These are phyloP conservation scores for Pogonophryne albipinna DNA, from an alignment of 2,797 vertebrate species.

Conservation along the genomic window DNA sequence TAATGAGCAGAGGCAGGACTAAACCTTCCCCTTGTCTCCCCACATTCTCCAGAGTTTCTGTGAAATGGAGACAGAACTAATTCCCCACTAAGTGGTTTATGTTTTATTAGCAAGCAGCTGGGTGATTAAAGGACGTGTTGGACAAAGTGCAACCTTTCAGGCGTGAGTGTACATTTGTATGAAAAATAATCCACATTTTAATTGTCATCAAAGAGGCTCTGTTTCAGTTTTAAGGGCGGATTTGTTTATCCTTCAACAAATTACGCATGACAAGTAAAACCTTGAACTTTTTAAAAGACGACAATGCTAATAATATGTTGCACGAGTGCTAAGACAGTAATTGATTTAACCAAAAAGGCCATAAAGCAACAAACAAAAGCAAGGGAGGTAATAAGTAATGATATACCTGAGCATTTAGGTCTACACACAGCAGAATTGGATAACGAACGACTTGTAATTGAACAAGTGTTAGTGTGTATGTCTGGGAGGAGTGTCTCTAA, in stretches of 20 bases:
- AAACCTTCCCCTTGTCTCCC: constrained; percentile 66
- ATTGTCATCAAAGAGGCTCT: constrained; percentile 66
- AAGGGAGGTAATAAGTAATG: constrained; percentile 65
- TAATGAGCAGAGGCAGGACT: constrained; percentile 81
- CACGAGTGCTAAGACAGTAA: constrained; percentile 35
- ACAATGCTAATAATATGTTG: constrained; percentile 59
- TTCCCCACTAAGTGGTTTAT: constrained; percentile 81
- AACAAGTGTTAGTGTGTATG: constrained; percentile 74
- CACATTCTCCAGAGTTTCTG: constrained; percentile 64
- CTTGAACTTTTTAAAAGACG: constrained; percentile 44
- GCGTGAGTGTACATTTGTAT: constrained; percentile 71
- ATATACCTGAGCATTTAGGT: constrained; percentile 64
- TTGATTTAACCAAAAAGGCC: constrained; percentile 62
- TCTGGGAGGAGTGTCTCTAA: constrained; percentile 72
- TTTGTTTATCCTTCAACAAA: constrained; percentile 60
- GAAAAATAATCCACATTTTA: constrained; percentile 73
- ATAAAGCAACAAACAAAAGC: constrained; percentile 60
- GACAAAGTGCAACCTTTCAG: constrained; percentile 77
- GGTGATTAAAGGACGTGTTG: constrained; percentile 78
- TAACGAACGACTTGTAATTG: constrained; percentile 79
- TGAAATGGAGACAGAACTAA: constrained; percentile 79
- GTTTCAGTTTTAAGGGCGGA: constrained; percentile 39
- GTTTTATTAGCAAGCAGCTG: constrained; percentile 80
- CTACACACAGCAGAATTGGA: constrained; percentile 66
- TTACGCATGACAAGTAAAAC: constrained; percentile 60